These are phyloP conservation scores for Setophaga coronata DNA, from an alignment of 2,113 vertebrate species.

Conservation along the genomic window DNA sequence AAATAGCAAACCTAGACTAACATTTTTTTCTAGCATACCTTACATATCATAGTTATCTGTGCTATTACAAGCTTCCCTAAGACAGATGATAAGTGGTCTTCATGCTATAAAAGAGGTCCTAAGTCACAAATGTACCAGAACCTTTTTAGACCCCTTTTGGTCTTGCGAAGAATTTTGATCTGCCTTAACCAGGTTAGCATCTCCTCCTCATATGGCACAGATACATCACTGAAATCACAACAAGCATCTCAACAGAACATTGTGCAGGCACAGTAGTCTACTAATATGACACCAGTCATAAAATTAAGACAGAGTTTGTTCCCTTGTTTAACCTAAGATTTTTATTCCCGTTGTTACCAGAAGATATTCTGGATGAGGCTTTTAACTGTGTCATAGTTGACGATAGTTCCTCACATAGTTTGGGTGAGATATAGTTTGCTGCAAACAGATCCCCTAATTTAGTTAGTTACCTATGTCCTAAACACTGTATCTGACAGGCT, in stretches of 20 bases:
- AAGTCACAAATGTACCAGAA: neutral
- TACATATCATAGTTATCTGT: neutral
- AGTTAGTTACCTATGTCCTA: neutral
- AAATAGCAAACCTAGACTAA: neutral
- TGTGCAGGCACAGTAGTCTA: neutral
- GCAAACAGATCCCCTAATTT: neutral
- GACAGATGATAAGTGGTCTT: neutral
- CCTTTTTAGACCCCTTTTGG: neutral
- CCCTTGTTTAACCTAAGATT: neutral
- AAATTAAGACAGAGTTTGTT: neutral
- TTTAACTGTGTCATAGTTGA: neutral
- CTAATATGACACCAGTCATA: neutral
- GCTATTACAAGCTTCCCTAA: neutral
- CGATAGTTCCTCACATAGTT: neutral
- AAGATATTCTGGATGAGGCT: neutral
- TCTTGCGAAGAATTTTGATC: neutral
- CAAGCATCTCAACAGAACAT: neutral
- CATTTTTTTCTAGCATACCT: neutral
- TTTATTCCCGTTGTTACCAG: neutral
- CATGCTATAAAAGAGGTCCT: neutral
- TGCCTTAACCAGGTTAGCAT: neutral
- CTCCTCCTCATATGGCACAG: neutral
- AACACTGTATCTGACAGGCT: neutral
- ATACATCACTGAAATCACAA: neutral
- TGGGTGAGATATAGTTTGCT: neutral